Evolutionary conservation across 2,113 vertebrate genomes (phyloP).

Genomic region (Smithornis capensis): DNA sequence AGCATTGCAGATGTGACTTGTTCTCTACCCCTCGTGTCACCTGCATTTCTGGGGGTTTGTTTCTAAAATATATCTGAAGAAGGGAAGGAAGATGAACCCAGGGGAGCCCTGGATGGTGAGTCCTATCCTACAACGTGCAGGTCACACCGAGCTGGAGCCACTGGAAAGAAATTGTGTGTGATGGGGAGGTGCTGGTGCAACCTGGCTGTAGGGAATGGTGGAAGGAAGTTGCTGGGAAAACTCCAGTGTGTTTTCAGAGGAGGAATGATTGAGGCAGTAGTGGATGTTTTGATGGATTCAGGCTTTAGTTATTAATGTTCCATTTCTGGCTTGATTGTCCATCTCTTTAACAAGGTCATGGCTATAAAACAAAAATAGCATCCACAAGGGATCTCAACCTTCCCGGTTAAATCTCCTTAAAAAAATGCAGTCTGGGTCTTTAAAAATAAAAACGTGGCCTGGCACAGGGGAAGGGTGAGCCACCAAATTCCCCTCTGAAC

Average conservation of each 20-base stretch:
- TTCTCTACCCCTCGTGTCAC: not conserved
- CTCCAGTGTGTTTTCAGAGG: fast-evolving
- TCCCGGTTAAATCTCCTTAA: not conserved
- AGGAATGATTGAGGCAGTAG: fast-evolving
- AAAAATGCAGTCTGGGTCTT: not conserved
- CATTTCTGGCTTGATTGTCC: slow-evolving; percentile 5
- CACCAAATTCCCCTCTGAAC: not conserved
- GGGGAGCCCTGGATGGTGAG: not conserved
- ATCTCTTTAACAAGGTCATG: slow-evolving; percentile 3
- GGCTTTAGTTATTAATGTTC: slow-evolving; percentile 4
- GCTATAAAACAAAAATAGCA: slow-evolving; percentile 22
- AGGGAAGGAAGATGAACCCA: no score
- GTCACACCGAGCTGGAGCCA: not conserved
- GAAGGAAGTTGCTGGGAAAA: not conserved
- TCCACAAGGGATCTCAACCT: not conserved
- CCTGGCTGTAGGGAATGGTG: not conserved
- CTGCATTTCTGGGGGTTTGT: not conserved
- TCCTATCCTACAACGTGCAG: fast-evolving
- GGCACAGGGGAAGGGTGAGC: not conserved
- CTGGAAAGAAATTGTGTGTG: fast-evolving
- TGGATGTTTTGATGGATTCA: not conserved
- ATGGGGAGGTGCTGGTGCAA: not conserved
- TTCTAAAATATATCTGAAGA: not conserved
- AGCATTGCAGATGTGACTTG: fast-evolving
- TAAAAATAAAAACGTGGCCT: not conserved